phyloP scores from a whole-genome alignment of 2,113 vertebrate genomes.

The Hemichromis elongatus region DNA sequence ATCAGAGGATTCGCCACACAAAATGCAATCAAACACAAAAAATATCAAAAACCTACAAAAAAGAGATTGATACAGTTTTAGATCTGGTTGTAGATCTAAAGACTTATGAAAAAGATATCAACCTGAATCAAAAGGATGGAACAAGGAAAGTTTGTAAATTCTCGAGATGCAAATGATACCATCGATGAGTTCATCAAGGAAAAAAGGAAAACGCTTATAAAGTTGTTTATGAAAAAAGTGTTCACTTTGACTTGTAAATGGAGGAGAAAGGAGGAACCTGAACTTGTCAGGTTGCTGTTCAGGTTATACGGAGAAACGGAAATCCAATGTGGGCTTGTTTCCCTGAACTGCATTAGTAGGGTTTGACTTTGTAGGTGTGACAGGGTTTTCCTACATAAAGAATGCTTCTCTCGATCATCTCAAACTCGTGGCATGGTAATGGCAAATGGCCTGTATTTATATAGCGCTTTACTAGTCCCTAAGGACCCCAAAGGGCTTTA shows the following conservation, averaged over 20 bases:
- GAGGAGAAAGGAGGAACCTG: background rate
- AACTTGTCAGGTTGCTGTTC: background rate
- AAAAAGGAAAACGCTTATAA: background rate
- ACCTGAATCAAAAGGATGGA: background rate
- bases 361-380: background rate
- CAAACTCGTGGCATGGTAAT: background rate
- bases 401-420: background rate
- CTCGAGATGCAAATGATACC: background rate
- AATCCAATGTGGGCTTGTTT: background rate
- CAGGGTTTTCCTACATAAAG: background rate
- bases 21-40: background rate
- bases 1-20: background rate
- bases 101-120: background rate
- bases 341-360: background rate
- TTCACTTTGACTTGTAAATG: background rate
- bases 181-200: background rate
- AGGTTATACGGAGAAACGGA: accelerated
- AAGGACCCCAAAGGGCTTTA: too few relatives aligned
- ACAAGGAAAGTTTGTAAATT: background rate
- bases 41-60: background rate
- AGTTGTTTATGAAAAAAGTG: background rate
- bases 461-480: too few relatives aligned
- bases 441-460: too few relatives aligned
- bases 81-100: background rate
- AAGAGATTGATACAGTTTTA: background rate